Base-by-base conservation (phyloP, 2,113 vertebrate genomes). In the Picathartes gymnocephalus region DNA sequence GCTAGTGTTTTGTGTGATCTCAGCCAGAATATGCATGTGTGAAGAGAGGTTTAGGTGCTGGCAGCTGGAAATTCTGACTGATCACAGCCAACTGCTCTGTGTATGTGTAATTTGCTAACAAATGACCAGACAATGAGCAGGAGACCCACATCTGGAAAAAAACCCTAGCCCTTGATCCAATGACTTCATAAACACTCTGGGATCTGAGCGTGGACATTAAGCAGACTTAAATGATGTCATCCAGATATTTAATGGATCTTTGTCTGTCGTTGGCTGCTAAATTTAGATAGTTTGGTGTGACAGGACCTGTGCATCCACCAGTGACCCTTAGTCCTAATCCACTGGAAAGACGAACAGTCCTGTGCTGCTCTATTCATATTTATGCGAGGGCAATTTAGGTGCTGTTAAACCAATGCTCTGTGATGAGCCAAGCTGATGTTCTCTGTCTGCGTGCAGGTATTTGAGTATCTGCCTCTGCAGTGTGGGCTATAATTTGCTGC, bases 301-400 rank as follows among this genome's bases (percentile, higher is more conserved):
- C 35, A 4, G 12, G 13, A 69, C 6, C 2, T 11, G 3, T 50
- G 22, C 20, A 40, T n/a, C 6, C 35, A 39, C 7, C 13, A 54
- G 20, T 33, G n/a, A 74, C 42, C 15, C 6, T 50, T 53, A 39
- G 33, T 44, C 60, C 19, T 40, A 42, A n/a, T 58, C 11, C 0
- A 0, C 33, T 88, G 30, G 25, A 54, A 79, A 50, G 47, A 62
- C 0, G 0, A 72, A 28, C 22, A 81, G 7, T 5, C 9, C 24
- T n/a, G 17, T 56, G 24, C 19, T 51, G 15, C n/a, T 65, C 15
- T 42, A 39, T 9, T 88, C 7, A 15, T 70, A 40, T 45, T 45
- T 71, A 28, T 9, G 2, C 68, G 47, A 64, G 15, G 54, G 13
- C 15, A 54, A 16, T 13, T n/a, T 81, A 47, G 19, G 5, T 58